Evolutionary conservation across 2,113 vertebrate genomes (phyloP).

Genomic region (Formicarius rufipectus): DNA sequence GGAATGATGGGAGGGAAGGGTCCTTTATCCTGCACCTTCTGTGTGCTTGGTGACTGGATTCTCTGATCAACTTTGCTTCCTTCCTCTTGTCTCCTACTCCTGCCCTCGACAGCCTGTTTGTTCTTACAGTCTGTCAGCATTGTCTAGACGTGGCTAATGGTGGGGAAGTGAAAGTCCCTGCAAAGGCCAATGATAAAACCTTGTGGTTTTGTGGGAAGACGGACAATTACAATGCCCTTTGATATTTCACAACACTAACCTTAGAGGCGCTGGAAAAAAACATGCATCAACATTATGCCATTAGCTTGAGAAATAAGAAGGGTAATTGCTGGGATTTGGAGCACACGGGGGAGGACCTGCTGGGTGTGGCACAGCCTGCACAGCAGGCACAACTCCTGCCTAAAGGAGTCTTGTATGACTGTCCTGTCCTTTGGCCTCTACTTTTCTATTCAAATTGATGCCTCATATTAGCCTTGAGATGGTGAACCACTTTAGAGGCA

Average conservation of each 20-base stretch:
- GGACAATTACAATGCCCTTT: neutral
- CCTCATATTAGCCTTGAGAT: neutral
- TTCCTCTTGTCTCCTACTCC: neutral
- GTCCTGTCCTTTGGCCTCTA: neutral
- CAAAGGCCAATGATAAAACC: neutral
- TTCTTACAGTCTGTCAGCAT: neutral
- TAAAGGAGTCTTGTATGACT: neutral
- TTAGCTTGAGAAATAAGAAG: neutral
- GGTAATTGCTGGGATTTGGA: neutral
- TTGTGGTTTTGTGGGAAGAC: neutral
- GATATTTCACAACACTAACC: neutral
- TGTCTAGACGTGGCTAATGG: neutral
- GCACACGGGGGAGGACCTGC: accelerated
- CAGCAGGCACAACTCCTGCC: neutral
- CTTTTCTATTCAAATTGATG: neutral
- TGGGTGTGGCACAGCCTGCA: neutral
- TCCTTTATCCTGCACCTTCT: neutral
- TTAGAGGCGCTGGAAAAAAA: neutral
- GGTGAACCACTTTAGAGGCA: neutral
- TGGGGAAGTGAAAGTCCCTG: neutral
- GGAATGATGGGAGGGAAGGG: neutral
- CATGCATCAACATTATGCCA: neutral
- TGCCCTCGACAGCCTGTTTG: neutral
- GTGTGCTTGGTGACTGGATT: neutral
- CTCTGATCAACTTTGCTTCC: accelerated